A percentile compares a stretch with the other conserved stretches of the same genome.
These are phyloP conservation scores for Catocala sponsa DNA, from an alignment of 2,888 invertebrate genomes.

Conservation along the genomic window DNA sequence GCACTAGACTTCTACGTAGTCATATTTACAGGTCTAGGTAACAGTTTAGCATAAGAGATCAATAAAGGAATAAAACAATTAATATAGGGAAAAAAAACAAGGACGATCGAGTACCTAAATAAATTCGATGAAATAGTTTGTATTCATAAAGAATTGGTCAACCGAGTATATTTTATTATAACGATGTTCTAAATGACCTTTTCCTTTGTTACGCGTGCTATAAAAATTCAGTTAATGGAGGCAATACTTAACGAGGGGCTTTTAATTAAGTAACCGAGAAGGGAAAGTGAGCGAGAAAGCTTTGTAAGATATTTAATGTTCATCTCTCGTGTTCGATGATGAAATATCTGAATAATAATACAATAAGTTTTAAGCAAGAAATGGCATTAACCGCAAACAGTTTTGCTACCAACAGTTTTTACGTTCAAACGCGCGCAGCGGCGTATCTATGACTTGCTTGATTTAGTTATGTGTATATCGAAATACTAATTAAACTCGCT, in stretches of 20 bases:
- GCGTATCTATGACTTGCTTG: no score
- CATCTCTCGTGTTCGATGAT: background rate
- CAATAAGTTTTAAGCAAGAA: no score
- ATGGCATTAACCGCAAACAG: no score
- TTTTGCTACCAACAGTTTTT: no score
- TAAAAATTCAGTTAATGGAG: constrained; percentile 4
- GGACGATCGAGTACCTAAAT: background rate
- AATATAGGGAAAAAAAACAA: no score
- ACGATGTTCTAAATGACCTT: constrained; percentile 1
- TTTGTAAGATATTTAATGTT: constrained; percentile 2
- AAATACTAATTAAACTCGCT: no score
- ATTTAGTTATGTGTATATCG: no score
- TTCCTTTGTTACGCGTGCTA: background rate
- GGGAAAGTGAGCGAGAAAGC: background rate
- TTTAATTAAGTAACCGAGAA: background rate
- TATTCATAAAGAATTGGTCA: constrained; percentile 6
- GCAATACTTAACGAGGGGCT: constrained; percentile 1
- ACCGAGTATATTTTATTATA: background rate
- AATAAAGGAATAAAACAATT: no score
- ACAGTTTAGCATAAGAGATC: no score
- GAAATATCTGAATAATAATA: background rate
- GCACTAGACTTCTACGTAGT: no score
- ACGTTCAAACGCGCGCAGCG: no score
- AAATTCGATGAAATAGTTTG: constrained; percentile 1
- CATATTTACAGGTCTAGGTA: no score